Evolutionary conservation across 2,888 invertebrate species (phyloP).

Genomic region (Masnerella sp.): DNA sequence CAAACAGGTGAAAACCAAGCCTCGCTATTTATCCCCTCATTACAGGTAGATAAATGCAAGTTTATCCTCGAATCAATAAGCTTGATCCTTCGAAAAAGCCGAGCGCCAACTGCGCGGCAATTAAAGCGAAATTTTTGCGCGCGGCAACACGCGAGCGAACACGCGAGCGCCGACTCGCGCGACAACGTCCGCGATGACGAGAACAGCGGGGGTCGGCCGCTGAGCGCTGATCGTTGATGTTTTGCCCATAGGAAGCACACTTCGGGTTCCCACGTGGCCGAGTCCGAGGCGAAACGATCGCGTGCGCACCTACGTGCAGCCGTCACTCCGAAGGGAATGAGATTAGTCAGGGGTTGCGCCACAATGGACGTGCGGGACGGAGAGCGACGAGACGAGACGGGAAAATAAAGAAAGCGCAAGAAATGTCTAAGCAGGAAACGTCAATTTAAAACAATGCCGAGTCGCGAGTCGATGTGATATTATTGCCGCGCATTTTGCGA

Average conservation of each 20-base stretch:
- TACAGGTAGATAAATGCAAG: background rate
- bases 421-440: too few species aligned
- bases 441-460: too few species aligned
- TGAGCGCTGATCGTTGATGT: conserved; percentile 62
- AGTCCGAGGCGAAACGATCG: conserved; percentile 68
- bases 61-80: conserved; percentile 13
- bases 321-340: conserved; percentile 72
- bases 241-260: conserved; percentile 68
- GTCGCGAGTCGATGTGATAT: too few species aligned
- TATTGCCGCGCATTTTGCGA: too few species aligned
- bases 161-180: conserved; percentile 38
- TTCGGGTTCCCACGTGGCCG: conserved; percentile 74
- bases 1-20: too few species aligned
- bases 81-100: background rate
- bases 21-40: background rate
- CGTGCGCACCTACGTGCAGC: conserved; percentile 73
- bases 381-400: conserved; percentile 1
- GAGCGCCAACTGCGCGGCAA: conserved; percentile 2
- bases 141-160: conserved; percentile 8
- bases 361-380: conserved; percentile 59
- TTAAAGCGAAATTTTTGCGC: conserved; percentile 26
- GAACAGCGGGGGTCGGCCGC: conserved; percentile 50
- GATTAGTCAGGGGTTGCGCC: conserved; percentile 72
- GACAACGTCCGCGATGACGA: conserved; percentile 56
- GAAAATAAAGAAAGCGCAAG: conserved; percentile 3